These are phyloP conservation scores for Petromus typicus DNA, from an alignment of 2,113 vertebrate genomes.

Conservation along the genomic window DNA sequence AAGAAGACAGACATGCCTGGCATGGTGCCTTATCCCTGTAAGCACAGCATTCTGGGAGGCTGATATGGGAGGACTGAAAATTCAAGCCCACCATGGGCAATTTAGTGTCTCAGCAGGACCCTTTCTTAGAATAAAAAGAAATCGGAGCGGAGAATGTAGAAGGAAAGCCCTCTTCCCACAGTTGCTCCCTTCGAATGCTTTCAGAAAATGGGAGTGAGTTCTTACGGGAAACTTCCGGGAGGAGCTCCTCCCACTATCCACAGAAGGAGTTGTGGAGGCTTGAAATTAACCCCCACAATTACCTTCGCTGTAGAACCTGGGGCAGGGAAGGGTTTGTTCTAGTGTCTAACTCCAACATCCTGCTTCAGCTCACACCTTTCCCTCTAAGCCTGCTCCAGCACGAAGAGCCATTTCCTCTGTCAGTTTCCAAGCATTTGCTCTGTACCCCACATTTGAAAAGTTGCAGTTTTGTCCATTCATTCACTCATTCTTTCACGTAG, in stretches of 20 bases:
- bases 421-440: neutral
- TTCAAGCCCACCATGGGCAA: neutral
- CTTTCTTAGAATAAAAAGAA: neutral
- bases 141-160: neutral
- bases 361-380: neutral
- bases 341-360: neutral
- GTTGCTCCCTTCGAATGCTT: rapidly evolving
- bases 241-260: neutral
- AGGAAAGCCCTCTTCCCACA: neutral
- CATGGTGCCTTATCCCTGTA: neutral
- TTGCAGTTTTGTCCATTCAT: too few relatives aligned
- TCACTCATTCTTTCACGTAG: rapidly evolving
- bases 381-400: neutral
- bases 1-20: neutral
- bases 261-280: neutral
- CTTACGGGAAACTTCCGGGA: neutral
- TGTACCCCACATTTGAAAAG: neutral
- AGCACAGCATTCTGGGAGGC: neutral
- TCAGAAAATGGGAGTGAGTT: neutral
- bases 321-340: neutral
- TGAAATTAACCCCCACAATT: neutral
- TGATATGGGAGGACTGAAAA: neutral
- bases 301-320: neutral
- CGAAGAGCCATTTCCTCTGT: neutral
- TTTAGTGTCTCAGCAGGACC: neutral